Conservation (phyloP, 2,888 invertebrate species). For the Sesia bembeciformis region DNA sequence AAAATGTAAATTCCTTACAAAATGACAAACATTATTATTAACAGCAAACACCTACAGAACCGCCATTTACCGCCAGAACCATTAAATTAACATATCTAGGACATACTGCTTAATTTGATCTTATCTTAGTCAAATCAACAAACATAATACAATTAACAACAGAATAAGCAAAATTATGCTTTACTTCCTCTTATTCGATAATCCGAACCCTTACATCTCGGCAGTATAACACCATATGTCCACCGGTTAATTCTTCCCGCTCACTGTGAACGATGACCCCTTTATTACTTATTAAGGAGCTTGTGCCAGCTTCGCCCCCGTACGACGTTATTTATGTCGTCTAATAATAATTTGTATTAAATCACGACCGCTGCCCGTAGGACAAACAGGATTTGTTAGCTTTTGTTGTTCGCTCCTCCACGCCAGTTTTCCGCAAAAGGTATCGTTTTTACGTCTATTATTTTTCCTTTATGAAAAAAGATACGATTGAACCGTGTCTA, state of each 20-base stretch:
- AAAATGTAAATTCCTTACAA: too few relatives aligned
- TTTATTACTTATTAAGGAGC: conserved; percentile 74
- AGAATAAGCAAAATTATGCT: too few relatives aligned
- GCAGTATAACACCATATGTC: conserved; percentile 40
- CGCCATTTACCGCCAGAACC: too few relatives aligned
- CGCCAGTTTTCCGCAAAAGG: conserved; percentile 36
- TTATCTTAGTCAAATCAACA: too few relatives aligned
- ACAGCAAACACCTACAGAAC: too few relatives aligned
- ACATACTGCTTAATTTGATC: too few relatives aligned
- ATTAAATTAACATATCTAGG: too few relatives aligned
- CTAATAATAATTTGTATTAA: conserved; percentile 76
- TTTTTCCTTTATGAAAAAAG: conserved; percentile 9
- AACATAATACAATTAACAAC: too few relatives aligned
- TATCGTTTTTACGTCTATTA: conserved; percentile 33
- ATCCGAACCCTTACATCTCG: too few relatives aligned
- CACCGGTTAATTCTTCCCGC: conserved; percentile 52
- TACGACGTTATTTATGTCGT: conserved; percentile 68
- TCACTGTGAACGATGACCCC: conserved; percentile 66
- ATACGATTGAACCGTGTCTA: neutral
- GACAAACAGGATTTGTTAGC: conserved; percentile 70
- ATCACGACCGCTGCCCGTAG: conserved; percentile 64
- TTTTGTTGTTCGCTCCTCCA: conserved; percentile 51
- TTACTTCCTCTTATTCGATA: too few relatives aligned
- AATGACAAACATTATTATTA: too few relatives aligned
- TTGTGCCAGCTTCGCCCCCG: conserved; percentile 42